These are phyloP conservation scores for Myanophis thanlyinensis DNA, from an alignment of 2,113 vertebrate species.

Conservation along the genomic window DNA sequence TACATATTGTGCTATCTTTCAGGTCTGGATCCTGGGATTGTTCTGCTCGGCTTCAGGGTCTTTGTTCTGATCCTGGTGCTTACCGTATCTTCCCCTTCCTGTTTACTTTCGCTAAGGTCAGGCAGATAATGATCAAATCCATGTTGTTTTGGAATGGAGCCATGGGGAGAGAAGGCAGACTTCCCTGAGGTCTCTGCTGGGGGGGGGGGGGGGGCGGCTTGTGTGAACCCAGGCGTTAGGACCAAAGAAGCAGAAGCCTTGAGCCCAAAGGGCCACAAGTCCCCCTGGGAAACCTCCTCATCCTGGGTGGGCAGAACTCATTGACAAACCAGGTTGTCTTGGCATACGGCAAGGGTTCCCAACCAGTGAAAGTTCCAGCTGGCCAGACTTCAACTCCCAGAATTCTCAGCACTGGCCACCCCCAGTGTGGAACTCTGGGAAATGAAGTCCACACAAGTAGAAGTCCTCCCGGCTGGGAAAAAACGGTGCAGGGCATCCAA, in stretches of 20 bases:
- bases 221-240: neutral
- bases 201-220: too few species aligned
- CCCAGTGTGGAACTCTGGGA: neutral
- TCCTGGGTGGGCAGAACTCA: neutral
- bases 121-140: neutral
- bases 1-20: neutral
- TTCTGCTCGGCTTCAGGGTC: neutral
- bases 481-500: neutral
- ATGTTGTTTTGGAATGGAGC: neutral
- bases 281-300: neutral
- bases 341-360: neutral
- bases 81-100: neutral
- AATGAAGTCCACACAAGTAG: neutral
- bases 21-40: neutral
- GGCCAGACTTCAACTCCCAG: neutral
- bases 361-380: neutral
- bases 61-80: neutral
- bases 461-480: neutral
- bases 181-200: neutral
- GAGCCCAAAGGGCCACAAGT: neutral
- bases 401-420: neutral
- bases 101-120: neutral
- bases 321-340: neutral
- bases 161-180: too few species aligned
- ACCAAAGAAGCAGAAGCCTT: neutral